phyloP scores from a whole-genome alignment of 2,888 invertebrate genomes.

The Argyresthia albistria region DNA sequence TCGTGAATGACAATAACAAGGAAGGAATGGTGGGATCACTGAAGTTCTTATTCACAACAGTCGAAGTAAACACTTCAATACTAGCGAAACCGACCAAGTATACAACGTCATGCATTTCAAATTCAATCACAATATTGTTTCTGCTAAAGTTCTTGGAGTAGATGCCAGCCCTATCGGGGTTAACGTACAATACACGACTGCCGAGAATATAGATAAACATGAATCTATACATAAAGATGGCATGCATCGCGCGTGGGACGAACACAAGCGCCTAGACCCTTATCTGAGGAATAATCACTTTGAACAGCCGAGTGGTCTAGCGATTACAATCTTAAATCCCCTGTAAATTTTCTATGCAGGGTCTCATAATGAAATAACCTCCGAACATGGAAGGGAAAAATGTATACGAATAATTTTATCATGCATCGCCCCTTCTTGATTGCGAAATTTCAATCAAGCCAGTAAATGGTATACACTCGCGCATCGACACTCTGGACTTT shows the following conservation, averaged over 20 bases:
- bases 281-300: conserved; percentile 67
- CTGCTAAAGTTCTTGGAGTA: conserved; percentile 8
- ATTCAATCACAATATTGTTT: conserved; percentile 25
- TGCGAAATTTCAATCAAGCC: conserved; percentile 70
- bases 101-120: conserved; percentile 32
- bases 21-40: no score
- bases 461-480: conserved; percentile 66
- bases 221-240: conserved; percentile 13
- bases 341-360: conserved; percentile 62
- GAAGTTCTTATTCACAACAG: no score
- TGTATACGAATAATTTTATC: conserved; percentile 69
- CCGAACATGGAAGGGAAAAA: conserved; percentile 49
- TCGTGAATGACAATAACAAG: background rate
- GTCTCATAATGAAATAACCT: conserved; percentile 58
- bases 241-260: conserved; percentile 46
- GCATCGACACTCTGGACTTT: conserved; percentile 62
- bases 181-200: background rate
- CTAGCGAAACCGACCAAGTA: no score
- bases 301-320: conserved; percentile 60
- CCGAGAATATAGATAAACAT: conserved; percentile 21
- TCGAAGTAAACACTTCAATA: no score
- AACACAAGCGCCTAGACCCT: conserved; percentile 42
- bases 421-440: conserved; percentile 64
- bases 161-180: conserved; percentile 2
- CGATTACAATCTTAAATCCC: conserved; percentile 68